phyloP scores from a whole-genome alignment of 2,888 invertebrate genomes.

The Philopedon plagiatum region DNA sequence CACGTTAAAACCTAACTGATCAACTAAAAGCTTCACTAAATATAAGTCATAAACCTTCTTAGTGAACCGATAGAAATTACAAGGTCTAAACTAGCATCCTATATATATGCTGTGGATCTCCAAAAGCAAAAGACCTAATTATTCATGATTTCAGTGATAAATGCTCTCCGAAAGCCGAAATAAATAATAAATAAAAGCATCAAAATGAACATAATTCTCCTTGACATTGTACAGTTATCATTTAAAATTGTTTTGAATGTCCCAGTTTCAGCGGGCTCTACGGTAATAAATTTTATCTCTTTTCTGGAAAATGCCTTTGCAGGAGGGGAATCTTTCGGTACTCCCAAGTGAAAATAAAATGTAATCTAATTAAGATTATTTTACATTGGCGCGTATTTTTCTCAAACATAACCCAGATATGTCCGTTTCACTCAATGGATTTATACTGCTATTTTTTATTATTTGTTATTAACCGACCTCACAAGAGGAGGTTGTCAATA shows the following conservation, averaged over 20 bases:
- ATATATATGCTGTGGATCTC: not conserved
- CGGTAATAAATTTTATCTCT: not conserved
- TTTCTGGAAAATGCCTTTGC: not conserved
- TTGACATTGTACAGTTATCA: not conserved
- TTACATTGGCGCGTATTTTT: no score
- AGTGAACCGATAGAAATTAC: no score
- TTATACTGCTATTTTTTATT: no score
- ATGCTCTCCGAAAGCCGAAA: not conserved
- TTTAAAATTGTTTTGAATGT: not conserved
- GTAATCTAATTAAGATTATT: not conserved
- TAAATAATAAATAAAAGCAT: not conserved
- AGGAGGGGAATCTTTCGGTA: not conserved
- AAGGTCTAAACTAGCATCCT: no score
- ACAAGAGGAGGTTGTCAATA: no score
- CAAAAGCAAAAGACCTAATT: not conserved
- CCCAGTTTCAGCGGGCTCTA: not conserved
- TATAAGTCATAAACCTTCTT: no score
- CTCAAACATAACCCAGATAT: no score
- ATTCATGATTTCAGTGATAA: not conserved
- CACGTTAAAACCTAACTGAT: no score
- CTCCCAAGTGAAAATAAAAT: not conserved
- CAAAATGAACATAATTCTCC: not conserved
- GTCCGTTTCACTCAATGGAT: no score
- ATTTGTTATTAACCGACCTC: no score
- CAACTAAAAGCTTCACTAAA: no score